These are phyloP conservation scores for Anhinga rufa DNA, from an alignment of 2,113 vertebrate species.

Conservation along the genomic window DNA sequence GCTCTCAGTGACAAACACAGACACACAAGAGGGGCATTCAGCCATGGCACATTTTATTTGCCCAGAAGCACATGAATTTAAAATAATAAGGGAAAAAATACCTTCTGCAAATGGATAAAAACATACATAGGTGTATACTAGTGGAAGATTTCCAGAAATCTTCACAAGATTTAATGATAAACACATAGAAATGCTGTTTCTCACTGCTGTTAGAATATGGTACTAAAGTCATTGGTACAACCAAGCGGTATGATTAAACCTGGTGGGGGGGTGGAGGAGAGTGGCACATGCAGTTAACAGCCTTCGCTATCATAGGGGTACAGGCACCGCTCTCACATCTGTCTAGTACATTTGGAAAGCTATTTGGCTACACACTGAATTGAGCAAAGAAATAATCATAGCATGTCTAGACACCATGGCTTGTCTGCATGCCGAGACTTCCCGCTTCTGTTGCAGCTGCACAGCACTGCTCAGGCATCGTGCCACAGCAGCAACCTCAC, in stretches of 20 bases:
- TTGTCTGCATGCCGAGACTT: neutral
- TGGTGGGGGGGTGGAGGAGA: rapidly evolving
- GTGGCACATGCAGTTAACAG: neutral
- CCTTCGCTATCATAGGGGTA: rapidly evolving
- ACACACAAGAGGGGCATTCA: neutral
- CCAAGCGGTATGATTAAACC: neutral
- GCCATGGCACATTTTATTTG: neutral
- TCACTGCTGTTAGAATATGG: neutral
- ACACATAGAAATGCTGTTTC: neutral
- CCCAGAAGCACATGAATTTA: neutral
- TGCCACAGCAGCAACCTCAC: neutral
- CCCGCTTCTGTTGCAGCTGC: neutral
- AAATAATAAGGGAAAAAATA: neutral
- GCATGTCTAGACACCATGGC: neutral
- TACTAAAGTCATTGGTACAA: rapidly evolving
- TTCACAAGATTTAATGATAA: neutral
- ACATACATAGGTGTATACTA: neutral
- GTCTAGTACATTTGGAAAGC: neutral
- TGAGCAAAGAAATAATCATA: neutral
- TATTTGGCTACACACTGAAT: neutral
- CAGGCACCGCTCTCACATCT: neutral
- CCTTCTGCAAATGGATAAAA: neutral
- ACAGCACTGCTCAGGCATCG: rapidly evolving
- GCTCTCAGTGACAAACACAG: neutral
- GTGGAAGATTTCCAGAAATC: neutral